phyloP scores from a whole-genome alignment of 2,797 vertebrate species.

The Margarornis squamiger region DNA sequence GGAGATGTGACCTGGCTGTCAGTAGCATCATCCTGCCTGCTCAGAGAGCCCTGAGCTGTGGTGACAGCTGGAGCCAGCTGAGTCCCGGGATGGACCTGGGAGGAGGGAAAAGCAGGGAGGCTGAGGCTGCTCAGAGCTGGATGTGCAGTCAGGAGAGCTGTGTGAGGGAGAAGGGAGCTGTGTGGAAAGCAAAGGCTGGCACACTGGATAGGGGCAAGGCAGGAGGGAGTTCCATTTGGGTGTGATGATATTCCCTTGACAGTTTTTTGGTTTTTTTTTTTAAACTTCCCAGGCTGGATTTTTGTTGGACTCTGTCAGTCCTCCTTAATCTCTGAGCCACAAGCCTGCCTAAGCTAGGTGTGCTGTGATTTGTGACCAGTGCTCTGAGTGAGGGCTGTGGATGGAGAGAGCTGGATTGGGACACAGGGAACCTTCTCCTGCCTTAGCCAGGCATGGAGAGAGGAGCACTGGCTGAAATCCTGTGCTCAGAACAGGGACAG shows the following conservation, averaged over 20 bases:
- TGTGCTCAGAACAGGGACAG: neutral
- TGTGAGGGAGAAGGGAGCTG: neutral
- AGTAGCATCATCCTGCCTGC: neutral
- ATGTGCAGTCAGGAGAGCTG: rapidly evolving
- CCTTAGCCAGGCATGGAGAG: rapidly evolving
- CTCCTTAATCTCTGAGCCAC: neutral
- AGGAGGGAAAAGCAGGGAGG: neutral
- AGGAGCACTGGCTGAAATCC: rapidly evolving
- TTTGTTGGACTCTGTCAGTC: neutral
- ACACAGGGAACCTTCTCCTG: rapidly evolving
- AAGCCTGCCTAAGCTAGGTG: rapidly evolving
- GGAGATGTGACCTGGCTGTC: constrained; percentile 62
- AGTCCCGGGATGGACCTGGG: neutral
- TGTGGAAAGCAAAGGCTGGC: neutral
- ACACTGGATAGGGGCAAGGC: neutral
- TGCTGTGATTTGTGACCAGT: rapidly evolving
- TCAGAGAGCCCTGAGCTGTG: neutral
- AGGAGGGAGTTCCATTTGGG: neutral
- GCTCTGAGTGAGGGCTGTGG: neutral
- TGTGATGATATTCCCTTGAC: rapidly evolving
- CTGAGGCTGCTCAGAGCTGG: neutral
- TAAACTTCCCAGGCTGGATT: neutral
- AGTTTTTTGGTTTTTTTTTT: neutral
- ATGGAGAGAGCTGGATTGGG: neutral
- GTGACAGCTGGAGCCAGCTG: constrained; percentile 37